phyloP scores from a whole-genome alignment of 2,888 invertebrate species.

The Cyrtodaria siliqua region DNA sequence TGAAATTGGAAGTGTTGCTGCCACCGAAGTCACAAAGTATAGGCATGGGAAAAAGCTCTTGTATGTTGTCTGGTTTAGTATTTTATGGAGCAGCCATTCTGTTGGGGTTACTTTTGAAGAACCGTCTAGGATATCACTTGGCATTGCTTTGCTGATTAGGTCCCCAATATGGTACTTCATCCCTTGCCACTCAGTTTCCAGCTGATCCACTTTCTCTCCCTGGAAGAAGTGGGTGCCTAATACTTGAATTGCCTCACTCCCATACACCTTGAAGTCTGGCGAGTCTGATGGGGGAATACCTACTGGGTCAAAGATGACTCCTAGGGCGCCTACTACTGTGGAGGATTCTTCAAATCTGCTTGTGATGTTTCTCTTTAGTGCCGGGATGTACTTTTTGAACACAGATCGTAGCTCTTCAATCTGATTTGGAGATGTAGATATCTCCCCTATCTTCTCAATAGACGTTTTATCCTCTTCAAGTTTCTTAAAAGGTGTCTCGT shows the following conservation, averaged over 20 bases:
- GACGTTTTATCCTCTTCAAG: constrained; percentile 30
- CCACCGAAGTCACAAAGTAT: too few species aligned
- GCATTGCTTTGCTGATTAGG: too few species aligned
- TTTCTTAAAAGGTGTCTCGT: constrained; percentile 19
- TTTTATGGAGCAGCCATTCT: too few species aligned
- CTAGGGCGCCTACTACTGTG: constrained; percentile 18
- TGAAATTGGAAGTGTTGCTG: too few species aligned
- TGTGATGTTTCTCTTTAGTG: constrained; percentile 34
- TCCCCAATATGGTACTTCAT: background rate
- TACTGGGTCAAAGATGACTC: constrained; percentile 36
- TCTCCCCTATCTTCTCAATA: constrained; percentile 33
- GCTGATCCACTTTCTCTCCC: background rate
- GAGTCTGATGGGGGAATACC: constrained; percentile 19
- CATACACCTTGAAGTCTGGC: background rate
- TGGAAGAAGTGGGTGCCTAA: background rate
- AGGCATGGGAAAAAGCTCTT: too few species aligned
- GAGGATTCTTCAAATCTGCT: constrained; percentile 24
- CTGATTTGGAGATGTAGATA: constrained; percentile 12
- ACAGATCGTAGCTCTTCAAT: constrained; percentile 22
- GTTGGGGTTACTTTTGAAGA: too few species aligned
- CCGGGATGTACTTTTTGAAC: constrained; percentile 16
- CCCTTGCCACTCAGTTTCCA: background rate
- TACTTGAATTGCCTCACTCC: background rate
- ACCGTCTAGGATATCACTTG: too few species aligned
- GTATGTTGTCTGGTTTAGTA: too few species aligned